Conservation (phyloP, 2,113 vertebrate genomes). For the Rhadina sibilatrix region DNA sequence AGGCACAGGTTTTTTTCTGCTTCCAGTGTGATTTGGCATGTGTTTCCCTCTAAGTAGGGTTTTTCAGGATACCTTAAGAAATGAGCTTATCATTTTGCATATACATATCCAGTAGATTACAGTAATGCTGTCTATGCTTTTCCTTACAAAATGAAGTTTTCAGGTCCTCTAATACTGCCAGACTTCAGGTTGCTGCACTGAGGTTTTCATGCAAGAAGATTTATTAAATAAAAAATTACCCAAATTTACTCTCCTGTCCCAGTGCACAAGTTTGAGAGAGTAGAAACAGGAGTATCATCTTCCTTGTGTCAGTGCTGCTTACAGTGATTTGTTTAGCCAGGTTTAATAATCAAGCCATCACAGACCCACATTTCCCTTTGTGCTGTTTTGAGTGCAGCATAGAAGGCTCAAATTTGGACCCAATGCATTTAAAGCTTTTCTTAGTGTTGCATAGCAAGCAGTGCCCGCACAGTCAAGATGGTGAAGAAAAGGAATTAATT, state of each 20-base stretch:
- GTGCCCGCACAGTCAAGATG: not conserved
- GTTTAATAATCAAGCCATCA: not conserved
- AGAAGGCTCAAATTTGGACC: not conserved
- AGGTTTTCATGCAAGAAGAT: not conserved
- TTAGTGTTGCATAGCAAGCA: not conserved
- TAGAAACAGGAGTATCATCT: not conserved
- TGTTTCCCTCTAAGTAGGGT: not conserved
- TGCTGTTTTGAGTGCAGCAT: not conserved
- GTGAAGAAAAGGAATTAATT: not conserved
- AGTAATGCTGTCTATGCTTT: fast-evolving
- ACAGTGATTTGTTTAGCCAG: not conserved
- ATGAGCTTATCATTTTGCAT: fast-evolving
- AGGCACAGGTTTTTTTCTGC: fast-evolving
- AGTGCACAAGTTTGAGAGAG: not conserved
- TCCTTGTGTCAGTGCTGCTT: not conserved
- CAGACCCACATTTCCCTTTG: not conserved
- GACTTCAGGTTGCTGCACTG: not conserved
- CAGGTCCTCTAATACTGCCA: not conserved
- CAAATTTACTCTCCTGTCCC: not conserved
- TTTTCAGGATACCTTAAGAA: not conserved
- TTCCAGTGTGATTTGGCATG: not conserved
- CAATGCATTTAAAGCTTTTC: not conserved
- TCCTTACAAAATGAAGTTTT: not conserved
- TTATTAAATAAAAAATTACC: not conserved
- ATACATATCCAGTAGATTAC: not conserved